Evolutionary conservation across 1,140 invertebrate genomes (phyloP).

Genomic region (Sinella curviseta): DNA sequence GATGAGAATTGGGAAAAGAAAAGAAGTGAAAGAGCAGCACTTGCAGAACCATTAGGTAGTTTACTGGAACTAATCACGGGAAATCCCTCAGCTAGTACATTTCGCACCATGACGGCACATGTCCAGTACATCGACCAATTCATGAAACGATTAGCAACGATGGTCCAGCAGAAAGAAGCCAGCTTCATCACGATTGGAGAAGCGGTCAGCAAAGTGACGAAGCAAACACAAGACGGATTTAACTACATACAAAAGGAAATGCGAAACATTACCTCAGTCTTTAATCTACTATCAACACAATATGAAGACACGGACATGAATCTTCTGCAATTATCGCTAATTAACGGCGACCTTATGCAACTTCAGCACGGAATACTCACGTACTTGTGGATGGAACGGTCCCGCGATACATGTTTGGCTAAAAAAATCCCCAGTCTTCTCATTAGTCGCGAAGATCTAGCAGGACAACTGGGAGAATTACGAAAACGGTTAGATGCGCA

Average conservation of each 20-base stretch:
- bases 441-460: background rate
- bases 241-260: background rate
- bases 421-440: background rate
- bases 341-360: background rate
- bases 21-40: too few relatives aligned
- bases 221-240: background rate
- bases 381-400: background rate
- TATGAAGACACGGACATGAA: background rate
- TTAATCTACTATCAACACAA: background rate
- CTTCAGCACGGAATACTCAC: background rate
- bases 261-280: background rate
- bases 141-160: background rate
- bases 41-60: background rate
- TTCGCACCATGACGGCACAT: background rate
- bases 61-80: background rate
- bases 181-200: background rate
- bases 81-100: background rate
- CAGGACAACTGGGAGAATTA: background rate
- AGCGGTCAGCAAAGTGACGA: background rate
- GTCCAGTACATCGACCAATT: background rate
- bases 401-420: background rate
- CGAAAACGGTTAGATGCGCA: background rate
- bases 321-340: background rate
- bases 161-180: background rate
- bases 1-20: background rate